Percentiles rank a stretch among this genome's conserved stretches.
These are phyloP conservation scores for Hirundo rustica DNA, from an alignment of 2,797 vertebrate genomes.

Conservation along the genomic window DNA sequence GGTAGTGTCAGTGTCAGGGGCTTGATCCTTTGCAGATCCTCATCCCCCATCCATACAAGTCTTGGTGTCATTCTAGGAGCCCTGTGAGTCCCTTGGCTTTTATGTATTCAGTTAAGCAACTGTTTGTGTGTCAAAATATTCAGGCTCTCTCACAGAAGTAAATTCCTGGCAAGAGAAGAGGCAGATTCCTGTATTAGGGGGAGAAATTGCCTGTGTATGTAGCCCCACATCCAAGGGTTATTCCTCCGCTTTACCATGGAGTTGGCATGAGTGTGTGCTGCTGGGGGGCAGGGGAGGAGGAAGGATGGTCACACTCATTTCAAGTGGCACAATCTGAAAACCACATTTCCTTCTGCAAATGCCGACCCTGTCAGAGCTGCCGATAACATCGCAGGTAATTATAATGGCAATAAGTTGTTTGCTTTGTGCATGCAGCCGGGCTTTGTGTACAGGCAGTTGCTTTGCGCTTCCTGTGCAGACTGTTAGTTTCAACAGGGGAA, in stretches of 20 bases:
- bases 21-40: background rate
- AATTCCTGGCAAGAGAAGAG: background rate
- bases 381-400: slow-evolving; percentile 52
- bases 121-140: background rate
- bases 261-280: background rate
- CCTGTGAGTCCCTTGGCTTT: background rate
- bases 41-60: background rate
- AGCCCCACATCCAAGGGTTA: background rate
- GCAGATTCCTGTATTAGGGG: background rate
- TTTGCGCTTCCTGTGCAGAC: slow-evolving; percentile 31
- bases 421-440: background rate
- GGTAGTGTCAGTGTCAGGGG: rapidly evolving
- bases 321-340: background rate
- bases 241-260: rapidly evolving
- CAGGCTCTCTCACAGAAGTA: background rate
- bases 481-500: slow-evolving; percentile 53
- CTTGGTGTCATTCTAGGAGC: background rate
- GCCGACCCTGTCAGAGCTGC: background rate
- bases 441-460: background rate
- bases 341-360: background rate
- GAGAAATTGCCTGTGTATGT: background rate
- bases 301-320: background rate
- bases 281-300: background rate
- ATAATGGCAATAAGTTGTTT: slow-evolving; percentile 1
- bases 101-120: background rate